phyloP scores from a whole-genome alignment of 2,113 vertebrate genomes.

The Lampris megalopsis region DNA sequence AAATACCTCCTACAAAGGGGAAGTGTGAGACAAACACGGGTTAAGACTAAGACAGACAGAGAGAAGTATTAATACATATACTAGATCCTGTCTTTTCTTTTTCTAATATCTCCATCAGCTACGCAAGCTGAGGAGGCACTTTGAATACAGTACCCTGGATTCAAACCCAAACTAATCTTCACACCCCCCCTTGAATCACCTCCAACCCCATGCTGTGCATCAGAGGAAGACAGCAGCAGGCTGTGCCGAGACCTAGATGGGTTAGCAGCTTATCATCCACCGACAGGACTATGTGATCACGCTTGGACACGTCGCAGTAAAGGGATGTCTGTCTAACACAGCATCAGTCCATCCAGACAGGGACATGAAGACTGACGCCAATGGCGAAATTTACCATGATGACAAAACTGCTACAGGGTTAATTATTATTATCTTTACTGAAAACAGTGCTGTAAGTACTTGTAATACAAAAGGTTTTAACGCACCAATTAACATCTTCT shows the following conservation, averaged over 20 bases:
- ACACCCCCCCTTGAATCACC: background rate
- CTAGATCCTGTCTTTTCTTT: background rate
- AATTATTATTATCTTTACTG: background rate
- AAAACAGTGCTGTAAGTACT: background rate
- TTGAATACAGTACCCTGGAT: constrained; percentile 1
- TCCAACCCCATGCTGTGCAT: background rate
- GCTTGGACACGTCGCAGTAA: background rate
- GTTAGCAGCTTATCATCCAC: background rate
- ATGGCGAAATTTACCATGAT: background rate
- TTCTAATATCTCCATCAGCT: constrained; percentile 5
- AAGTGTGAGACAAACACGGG: constrained; percentile 17
- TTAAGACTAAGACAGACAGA: constrained; percentile 15
- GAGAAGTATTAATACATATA: background rate
- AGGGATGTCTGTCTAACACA: background rate
- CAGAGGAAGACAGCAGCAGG: background rate
- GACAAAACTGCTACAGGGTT: background rate
- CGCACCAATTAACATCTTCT: constrained; percentile 26
- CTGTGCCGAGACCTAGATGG: background rate
- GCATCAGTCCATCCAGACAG: background rate
- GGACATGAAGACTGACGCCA: background rate
- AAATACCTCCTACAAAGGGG: constrained; percentile 14
- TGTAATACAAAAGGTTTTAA: constrained; percentile 10
- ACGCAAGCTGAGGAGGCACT: constrained; percentile 37
- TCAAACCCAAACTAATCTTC: background rate
- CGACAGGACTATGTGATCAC: background rate